A percentile compares a stretch with the other conserved stretches of the same genome.
phyloP scores from a whole-genome alignment of 2,113 vertebrate genomes.

The Phycodurus eques region DNA sequence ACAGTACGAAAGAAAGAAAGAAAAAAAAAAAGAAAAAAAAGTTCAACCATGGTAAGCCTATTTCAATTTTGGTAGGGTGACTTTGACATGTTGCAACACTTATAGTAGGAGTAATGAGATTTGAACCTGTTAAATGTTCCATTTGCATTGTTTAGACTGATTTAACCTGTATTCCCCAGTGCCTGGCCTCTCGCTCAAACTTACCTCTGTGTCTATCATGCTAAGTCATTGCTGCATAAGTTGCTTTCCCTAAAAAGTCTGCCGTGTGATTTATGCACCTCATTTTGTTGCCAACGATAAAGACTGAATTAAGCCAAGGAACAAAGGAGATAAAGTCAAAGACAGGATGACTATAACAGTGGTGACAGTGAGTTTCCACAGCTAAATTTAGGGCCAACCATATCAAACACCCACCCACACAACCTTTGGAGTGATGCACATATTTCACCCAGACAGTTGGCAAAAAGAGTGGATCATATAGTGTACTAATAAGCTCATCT shows the following conservation, averaged over 20 bases:
- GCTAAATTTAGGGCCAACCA: conserved; percentile 48
- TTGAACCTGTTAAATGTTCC: no score
- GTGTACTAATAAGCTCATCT: conserved; percentile 36
- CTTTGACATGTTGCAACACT: no score
- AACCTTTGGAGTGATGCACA: conserved; percentile 18
- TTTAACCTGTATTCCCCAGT: conserved; percentile 9
- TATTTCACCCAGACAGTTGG: conserved; percentile 37
- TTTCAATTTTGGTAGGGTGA: no score
- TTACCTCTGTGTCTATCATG: conserved; percentile 11
- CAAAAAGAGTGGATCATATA: background rate
- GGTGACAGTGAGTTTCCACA: conserved; percentile 38
- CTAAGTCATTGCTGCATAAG: conserved; percentile 10
- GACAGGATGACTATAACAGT: conserved; percentile 3
- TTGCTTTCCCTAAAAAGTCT: conserved; percentile 14
- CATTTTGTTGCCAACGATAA: conserved; percentile 30
- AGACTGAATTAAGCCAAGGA: conserved; percentile 16
- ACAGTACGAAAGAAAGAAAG: no score
- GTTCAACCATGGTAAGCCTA: no score
- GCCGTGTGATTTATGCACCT: conserved; percentile 31
- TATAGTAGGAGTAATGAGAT: no score
- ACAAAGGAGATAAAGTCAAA: conserved; percentile 1
- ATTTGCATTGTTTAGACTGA: no score
- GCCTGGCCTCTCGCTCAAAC: background rate
- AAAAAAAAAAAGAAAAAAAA: no score
- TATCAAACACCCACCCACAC: conserved; percentile 8